Base-by-base conservation (phyloP, 2,797 vertebrate species). In the Ispidina lecontei region DNA sequence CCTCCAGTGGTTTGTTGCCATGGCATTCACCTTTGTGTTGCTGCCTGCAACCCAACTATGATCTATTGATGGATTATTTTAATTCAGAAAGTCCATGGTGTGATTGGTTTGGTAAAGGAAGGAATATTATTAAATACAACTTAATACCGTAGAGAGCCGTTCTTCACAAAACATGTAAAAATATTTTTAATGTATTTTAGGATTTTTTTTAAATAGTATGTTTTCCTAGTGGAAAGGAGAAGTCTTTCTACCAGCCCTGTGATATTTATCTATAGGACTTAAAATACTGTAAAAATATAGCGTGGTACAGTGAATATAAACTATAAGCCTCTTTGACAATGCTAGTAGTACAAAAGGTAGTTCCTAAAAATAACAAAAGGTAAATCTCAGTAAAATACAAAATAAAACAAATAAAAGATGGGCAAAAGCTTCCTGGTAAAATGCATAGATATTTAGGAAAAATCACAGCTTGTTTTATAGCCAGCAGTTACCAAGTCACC, bases 41-140 rank as follows among this genome's bases (percentile, higher is more conserved):
- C 82, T 93, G 86, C 71, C 63, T 78, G 74, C 55, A 93, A 90
- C 77, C 84, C 74, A 91, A 84, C 56, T 75, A 65, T 71, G 69
- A 90, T 88, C 79, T 33, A 58, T 54, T 94, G 94, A 86, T 94
- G 82, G 90, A 91, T 84, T 95, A 91, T 95, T 95, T 95, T 96
- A 96, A 91, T 93, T 95, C 69, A 92, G 73, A 87, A 55, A 87
- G 54, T 90, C 91, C 84, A 51, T 86, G 43, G n/a, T 90, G 41
- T 72, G 10, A 91, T 96, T 62, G 12, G 67, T 94, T 91, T 83
- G 72, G 70, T 89, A 91, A 88, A 74, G 55, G 72, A 87, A 67
- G 33, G 55, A 70, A 78, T 83, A 46, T 64, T 89, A 73, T 62
- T 84, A 89, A 93, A 87, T 55, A 74, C 35, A 91, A 65, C 65